phyloP scores from a whole-genome alignment of 2,888 invertebrate genomes.

The Cheilosia scutellata region DNA sequence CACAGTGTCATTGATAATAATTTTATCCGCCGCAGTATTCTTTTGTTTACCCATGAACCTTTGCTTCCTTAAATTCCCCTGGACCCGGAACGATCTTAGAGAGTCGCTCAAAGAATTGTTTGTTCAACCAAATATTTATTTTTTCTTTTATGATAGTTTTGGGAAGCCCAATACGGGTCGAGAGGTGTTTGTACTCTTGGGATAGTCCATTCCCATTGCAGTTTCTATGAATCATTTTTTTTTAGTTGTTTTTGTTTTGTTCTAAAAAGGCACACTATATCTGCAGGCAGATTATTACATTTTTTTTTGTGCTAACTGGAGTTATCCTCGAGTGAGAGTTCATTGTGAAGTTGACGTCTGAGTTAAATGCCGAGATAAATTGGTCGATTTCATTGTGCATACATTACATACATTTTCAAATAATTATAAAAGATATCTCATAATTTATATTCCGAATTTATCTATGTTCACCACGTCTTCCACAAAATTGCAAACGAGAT shows the following conservation, averaged over 20 bases:
- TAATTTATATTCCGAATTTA: too few relatives aligned
- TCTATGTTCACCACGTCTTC: too few relatives aligned
- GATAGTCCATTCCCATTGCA: background rate
- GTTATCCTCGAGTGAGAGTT: background rate
- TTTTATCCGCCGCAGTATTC: background rate
- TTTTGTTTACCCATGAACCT: slow-evolving; percentile 11
- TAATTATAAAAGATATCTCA: too few relatives aligned
- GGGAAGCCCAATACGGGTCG: background rate
- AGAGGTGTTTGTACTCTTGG: background rate
- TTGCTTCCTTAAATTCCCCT: background rate
- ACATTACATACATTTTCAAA: too few relatives aligned
- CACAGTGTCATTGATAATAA: background rate
- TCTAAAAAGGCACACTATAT: background rate
- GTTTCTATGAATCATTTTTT: background rate
- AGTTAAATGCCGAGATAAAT: background rate
- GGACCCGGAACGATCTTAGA: background rate
- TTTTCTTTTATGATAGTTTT: slow-evolving; percentile 9
- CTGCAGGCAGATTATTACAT: too few relatives aligned
- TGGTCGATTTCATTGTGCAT: background rate
- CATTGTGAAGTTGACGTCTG: too few relatives aligned
- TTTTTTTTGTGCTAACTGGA: background rate
- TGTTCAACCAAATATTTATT: slow-evolving; percentile 9
- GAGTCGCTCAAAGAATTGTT: background rate
- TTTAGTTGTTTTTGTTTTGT: background rate
- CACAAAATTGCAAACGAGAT: too few relatives aligned